Evolutionary conservation across 2,113 vertebrate species (phyloP), one percentile per base, ranked within the genome.

Genomic region (Anolis sagrei): DNA sequence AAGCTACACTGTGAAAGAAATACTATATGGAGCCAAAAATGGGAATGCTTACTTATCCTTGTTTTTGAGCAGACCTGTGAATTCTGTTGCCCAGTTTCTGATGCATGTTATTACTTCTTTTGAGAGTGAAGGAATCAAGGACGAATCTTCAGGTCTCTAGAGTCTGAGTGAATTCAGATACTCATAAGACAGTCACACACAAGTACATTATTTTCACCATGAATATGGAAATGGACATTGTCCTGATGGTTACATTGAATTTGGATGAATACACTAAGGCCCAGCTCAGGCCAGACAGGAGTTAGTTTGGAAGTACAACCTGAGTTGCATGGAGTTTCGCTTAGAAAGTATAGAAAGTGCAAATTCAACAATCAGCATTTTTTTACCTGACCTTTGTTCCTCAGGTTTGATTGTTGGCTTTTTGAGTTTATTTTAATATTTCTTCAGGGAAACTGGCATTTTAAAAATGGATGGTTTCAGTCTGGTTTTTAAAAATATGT

Each of bases 1-100:
- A 0, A 80, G 89, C 81, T 0, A 0, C 62, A 86, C 89, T 92
- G 74, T 83, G 87, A 92, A 94, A 92, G 93, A 91, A 81, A 81
- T 10, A 51, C 88, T 83, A 75, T 70, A 1, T 66, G 6, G 70
- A 88, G 86, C 79, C 84, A 91, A 83, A 80, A 70, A 58, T 14
- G 1, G 34, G 76, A 79, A 70, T 81, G 51, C 79, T 84, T 32
- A 51, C 8, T 87, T 91, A 88, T 81, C 86, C 62, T 69, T 76
- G 73, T 87, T 58, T 32, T 62, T 88, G 77, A 86, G 29, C 39
- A 21, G 39, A 54, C 32, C 32, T n/a, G 1, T 78, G 62, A 64
- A 23, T 48, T 73, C 21, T 70, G 58, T 69, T 79, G 27, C 49
- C 77, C n/a, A 66, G n/a, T 80, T 62, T 23, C 39, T 49, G 78